Percentiles rank a stretch among this genome's conserved stretches.
phyloP scores from a whole-genome alignment of 2,797 vertebrate genomes.

The Miichthys miiuy region DNA sequence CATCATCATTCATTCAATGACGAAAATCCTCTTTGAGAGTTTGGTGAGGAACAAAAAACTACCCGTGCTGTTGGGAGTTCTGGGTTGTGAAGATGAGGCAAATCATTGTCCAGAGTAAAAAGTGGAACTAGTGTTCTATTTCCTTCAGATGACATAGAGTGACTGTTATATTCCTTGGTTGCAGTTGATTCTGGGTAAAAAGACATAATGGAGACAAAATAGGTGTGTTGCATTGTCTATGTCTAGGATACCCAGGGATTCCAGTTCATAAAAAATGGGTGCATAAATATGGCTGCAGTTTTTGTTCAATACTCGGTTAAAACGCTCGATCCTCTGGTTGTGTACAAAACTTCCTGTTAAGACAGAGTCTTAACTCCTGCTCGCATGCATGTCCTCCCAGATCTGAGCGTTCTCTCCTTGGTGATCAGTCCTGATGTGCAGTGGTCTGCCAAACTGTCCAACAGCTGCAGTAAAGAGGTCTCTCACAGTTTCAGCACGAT shows the following conservation, averaged over 20 bases:
- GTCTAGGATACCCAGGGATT: conserved; percentile 4
- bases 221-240: conserved; percentile 5
- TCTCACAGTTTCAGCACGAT: conserved; percentile 12
- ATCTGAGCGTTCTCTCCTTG: conserved; percentile 34
- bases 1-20: conserved; percentile 31
- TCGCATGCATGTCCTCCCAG: conserved; percentile 2
- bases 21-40: conserved; percentile 10
- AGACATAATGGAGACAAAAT: conserved; percentile 17
- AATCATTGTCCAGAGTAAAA: conserved; percentile 25
- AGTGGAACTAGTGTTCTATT: conserved; percentile 51
- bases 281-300: conserved; percentile 4
- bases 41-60: not conserved
- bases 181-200: conserved; percentile 9
- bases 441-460: not conserved
- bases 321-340: conserved; percentile 9
- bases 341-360: conserved; percentile 16
- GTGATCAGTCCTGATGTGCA: conserved; percentile 45
- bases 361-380: conserved; percentile 18
- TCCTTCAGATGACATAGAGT: conserved; percentile 47
- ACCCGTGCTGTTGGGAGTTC: not conserved
- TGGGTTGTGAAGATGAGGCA: conserved; percentile 15
- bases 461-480: not conserved
- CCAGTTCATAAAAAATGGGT: conserved; percentile 3
- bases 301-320: not conserved
- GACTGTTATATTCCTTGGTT: conserved; percentile 29